phyloP scores from a whole-genome alignment of 2,113 vertebrate genomes.

The Dascyllus trimaculatus region DNA sequence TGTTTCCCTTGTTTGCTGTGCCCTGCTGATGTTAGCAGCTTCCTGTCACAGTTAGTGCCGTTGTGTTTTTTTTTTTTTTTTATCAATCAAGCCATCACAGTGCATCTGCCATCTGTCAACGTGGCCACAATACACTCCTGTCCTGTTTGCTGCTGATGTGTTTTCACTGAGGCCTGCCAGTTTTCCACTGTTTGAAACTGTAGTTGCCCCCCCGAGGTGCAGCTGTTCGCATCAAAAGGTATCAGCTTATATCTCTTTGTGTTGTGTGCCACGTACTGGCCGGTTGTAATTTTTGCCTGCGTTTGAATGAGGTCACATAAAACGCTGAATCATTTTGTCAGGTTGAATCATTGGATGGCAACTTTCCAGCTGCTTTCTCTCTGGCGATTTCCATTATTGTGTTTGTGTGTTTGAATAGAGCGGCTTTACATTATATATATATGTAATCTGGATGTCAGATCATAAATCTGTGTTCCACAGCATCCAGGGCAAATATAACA shows the following conservation, averaged over 20 bases:
- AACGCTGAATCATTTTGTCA: slow-evolving; percentile 79
- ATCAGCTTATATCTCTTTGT: background rate
- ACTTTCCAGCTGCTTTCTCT: slow-evolving; percentile 62
- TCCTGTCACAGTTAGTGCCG: slow-evolving; percentile 54
- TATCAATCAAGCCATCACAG: slow-evolving; percentile 66
- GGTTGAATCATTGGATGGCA: slow-evolving; percentile 69
- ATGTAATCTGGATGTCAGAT: background rate
- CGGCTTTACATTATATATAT: background rate
- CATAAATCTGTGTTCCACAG: slow-evolving; percentile 7
- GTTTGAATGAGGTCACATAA: slow-evolving; percentile 65
- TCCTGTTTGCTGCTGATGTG: slow-evolving; percentile 48
- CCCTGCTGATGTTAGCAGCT: slow-evolving; percentile 62
- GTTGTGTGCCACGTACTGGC: background rate
- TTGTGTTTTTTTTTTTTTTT: slow-evolving; percentile 74
- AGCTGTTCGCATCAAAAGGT: slow-evolving; percentile 40
- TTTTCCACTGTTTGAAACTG: slow-evolving; percentile 56
- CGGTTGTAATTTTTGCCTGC: slow-evolving; percentile 17
- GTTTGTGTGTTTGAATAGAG: slow-evolving; percentile 16
- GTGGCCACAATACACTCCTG: slow-evolving; percentile 51
- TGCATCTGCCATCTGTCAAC: slow-evolving; percentile 66
- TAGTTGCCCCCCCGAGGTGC: background rate
- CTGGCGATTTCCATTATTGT: slow-evolving; percentile 38
- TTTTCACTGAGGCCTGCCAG: slow-evolving; percentile 60
- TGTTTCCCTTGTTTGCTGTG: slow-evolving; percentile 55
- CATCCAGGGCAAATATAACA: background rate